Evolutionary conservation across 1,140 invertebrate species (phyloP), one percentile per base, ranked within the genome.

Genomic region (Lordiphosa stackelbergi): DNA sequence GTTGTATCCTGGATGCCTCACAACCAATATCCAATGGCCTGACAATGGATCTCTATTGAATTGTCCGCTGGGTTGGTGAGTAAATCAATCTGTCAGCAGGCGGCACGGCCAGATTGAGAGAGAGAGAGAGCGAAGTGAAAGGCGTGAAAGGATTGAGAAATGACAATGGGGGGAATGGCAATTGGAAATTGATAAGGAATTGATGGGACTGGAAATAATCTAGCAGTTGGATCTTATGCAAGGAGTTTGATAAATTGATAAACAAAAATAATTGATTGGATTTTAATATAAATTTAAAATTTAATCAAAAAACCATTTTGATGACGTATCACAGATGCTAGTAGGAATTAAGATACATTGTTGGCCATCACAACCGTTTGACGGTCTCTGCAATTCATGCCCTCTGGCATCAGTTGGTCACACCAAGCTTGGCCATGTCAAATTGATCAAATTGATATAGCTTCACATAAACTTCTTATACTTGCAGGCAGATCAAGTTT

Each of bases 111-210:
- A 36, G 28, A 13, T 40, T 51, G 28, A 12, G 11, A 36, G 40
- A 10, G 12, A 34, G 7, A 40, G 37, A 46, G 31, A 51, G 9
- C 22, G 28, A 57, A 61, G 74, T 79, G 75, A 83, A 83, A 83
- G 77, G 77, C 69, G 77, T 83, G 77, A 83, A 83, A 73, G 78
- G 78, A 83, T 73, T 79, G 60, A 43, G 53, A 42, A 55, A 56
- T 11, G 6, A 0, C 11, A 16, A 37, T 11, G 13, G 49, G 45
- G 52, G 40, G 34, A 53, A 16, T 34, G 45, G 24, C 48, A 38
- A 41, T 59, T 69, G 53, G 12, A 41, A n/a, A 64, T 59, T 55
- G 71, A 64, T 74, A 73, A 69, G 71, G 13, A 60, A 64, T 73
- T 54, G 58, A 53, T 55, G 59, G 43, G 31, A 35, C 43, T 31